Base-by-base conservation (phyloP, 2,113 vertebrate species). In the Phylloscopus trochiloides region DNA sequence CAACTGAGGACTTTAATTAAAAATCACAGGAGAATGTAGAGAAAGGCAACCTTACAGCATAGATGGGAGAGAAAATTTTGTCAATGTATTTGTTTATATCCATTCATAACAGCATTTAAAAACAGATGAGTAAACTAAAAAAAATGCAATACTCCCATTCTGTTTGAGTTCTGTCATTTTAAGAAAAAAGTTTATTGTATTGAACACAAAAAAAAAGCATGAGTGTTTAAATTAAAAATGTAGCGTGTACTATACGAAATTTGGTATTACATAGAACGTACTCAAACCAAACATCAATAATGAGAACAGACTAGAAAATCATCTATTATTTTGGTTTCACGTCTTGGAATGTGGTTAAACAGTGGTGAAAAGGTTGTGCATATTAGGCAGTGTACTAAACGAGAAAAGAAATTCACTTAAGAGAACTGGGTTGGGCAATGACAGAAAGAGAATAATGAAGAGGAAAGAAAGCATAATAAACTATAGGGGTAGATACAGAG, bases 1-100 rank as follows among this genome's bases (percentile, higher is more conserved):
- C 88, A 98, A 97, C 92, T 97, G 96, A 97, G 90, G 68, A 48
- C 54, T 92, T 96, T 97, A 97, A 97, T 96, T 97, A 97, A 98
- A 98, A 97, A 91, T 85, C 95, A 71, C 68, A 95, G 47, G 71
- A 91, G 72, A 97, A 86, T 61, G n/a, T 93, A 95, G 50, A 91
- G 65, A 95, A 95, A 87, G 58, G 42, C 95, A 95, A 97, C 79
- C 43, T 95, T 92, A 81, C 19, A 76, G 31, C 45, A 62, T 14
- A 47, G 65, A 90, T 82, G 36, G 21, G 54, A 88, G 2, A 75
- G 45, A 92, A 94, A 90, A 85, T 58, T 75, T 96, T 84, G 58
- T 88, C 88, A 94, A 73, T 90, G 86, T 71, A 43, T 80, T 96
- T 90, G 42, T 79, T 70, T 80, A 50, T 36, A 57, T 79, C 15